Base-by-base conservation (phyloP, 1,140 invertebrate genomes). In the Apocrypta bakeri region DNA sequence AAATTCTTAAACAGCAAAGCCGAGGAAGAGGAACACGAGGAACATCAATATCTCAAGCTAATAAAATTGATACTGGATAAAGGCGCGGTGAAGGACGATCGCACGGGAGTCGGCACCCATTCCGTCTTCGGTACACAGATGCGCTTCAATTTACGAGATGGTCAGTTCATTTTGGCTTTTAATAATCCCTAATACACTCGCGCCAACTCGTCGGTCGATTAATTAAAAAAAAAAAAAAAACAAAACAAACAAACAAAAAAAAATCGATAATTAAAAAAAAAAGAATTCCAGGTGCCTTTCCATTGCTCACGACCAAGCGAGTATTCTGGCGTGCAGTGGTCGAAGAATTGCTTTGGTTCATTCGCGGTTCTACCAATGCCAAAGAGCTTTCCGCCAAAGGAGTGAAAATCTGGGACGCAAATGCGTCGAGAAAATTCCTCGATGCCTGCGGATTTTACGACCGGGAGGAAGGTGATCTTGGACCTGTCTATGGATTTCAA, bases 401-500 rank as follows among this genome's bases (percentile, higher is more conserved):
- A 64, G 95, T 99, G 24, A 95, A 97, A 87, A 99, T 99, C 88
- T 99, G 99, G 99, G 98, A 99, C 94, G 96, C 95, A 0, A 99
- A 99, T 91, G 98, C 98, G 84, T 97, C 96, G 0, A 93, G 97
- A 83, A 93, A 95, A 84, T 99, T 97, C 91, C 93, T 99, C 8
- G 97, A 99, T 90, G 95, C 94, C 17, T 91, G 95, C 56, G 98
- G 98, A 25, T 96, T 99, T 82, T 94, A 87, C 1, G 94, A 99
- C 61, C 93, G 98, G 77, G 95, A 97, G 90, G 98, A 98, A 93
- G 98, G 98, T 79, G 99, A 99, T 93, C 93, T 99, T 27, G 99
- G 99, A 0, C 99, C 99, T 1, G 95, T 99, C 29, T 99, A 99
- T 93, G 99, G 99, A 0, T 99, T 99, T 89, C 99, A 99, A 90